Evolutionary conservation across 2,888 invertebrate genomes (phyloP), one percentile per base, ranked within the genome.

Genomic region (Eupelmus urozonus): DNA sequence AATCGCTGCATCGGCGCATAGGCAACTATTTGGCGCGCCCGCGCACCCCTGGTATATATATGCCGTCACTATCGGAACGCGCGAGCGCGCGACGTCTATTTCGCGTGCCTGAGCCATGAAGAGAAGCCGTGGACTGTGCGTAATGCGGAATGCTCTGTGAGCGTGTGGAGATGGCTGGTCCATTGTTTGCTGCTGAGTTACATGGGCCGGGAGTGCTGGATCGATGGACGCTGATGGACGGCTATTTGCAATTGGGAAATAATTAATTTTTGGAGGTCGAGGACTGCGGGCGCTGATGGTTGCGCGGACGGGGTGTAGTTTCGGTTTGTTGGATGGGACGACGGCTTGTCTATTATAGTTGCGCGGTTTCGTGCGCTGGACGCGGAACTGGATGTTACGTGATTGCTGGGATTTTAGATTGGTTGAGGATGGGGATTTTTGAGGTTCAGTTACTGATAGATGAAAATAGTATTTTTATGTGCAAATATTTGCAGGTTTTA

Each of bases 171-270:
- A 20, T 57, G 11, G 45, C 23, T 53, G 18, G 29, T 45, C 73
- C 59, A 74, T 78, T 78, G 69, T 78, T 74, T 25, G 69, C 27
- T 45, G 45, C n/a, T n/a, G 65, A 55, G 67, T 60, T 71, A 70
- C 78, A 70, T 16, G 20, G 59, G 51, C 18, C n/a, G 57, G 62
- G 57, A 69, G 51, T 2, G n/a, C 29, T 51, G 53, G 71, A 76
- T 80, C 76, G 76, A 77, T 76, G 77, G 78, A 78, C 78, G 60
- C 72, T 78, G 80, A 78, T 66, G 67, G 74, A 82, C 78, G 62
- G 78, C 79, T 76, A 72, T 65, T 76, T 79, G 76, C 42, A 73
- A 76, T 76, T 72, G 65, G 69, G 69, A 76, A 79, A 73, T 71
- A 76, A 76, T 79, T 73, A 73, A 72, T 73, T 79, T 79, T 79